Base-by-base conservation (phyloP, 2,797 vertebrate genomes). In the Moxostoma hubbsi region DNA sequence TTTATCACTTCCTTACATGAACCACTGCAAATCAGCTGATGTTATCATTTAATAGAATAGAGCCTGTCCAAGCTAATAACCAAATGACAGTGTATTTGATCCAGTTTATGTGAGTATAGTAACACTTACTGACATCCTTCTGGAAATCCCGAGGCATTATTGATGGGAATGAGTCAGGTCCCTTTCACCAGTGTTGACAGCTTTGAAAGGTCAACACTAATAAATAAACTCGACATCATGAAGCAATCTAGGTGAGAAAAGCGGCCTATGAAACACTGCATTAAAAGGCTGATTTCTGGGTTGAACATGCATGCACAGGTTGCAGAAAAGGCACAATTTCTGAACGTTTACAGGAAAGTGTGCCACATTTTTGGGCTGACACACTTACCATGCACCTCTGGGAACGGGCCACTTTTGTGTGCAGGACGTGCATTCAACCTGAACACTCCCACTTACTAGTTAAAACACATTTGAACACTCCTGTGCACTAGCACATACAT, bases 1-100 rank as follows among this genome's bases (percentile, higher is more conserved):
- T 82, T 73, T 68, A 79, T 77, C 75, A 82, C 47, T 55, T 50
- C 63, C 57, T 51, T 79, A 78, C 57, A 78, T n/a, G 43, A 70
- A 61, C 57, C 67, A 54, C 57, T 63, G 43, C 66, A 16, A 62
- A 70, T 68, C 64, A 68, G 36, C 1, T 36, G 54, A 77, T 55
- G 50, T 6, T 59, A 77, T 77, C 54, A 59, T 77, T 68, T 51
- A 51, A 68, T 68, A 68, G 75, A 77, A 68, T 68, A 77, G 75
- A 77, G 55, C 36, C 49, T 13, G 7, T 62, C 36, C 75, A 70
- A 66, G 66, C 75, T 62, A 70, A 69, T 69, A 62, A 53, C 47
- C n/a, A 9, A 5, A 70, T 63, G 65, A 70, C 65, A 61, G 49
- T 18, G 58, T 53, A 18, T 78, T 64, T 64, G 62, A 64, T 64